Base-by-base conservation (phyloP, 1,140 invertebrate genomes). In the Solenopsis fugax region DNA sequence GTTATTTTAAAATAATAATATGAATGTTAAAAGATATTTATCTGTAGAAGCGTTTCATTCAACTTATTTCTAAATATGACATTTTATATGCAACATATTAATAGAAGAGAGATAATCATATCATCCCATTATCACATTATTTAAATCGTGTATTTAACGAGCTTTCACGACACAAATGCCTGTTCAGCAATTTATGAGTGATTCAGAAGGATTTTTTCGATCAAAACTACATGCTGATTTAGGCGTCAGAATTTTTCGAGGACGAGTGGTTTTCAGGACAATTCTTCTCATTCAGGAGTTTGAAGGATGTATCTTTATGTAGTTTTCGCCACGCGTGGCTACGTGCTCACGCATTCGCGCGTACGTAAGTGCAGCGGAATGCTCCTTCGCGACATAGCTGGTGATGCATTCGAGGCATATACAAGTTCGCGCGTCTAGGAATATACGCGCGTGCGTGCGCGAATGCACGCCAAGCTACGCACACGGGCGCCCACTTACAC, bases 331-430 rank as follows among this genome's bases (percentile, higher is more conserved):
- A 45, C 29, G 45, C 52, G 50, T 34, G 37, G 45, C 16, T 86
- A 80, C 41, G 65, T 60, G 73, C 60, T 52, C 73, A 60, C 50
- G 78, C 81, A 86, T 52, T 88, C 54, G 77, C 29, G 60, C n/a
- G 5, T 41, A 65, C 72, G 64, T 89, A 92, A 92, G 85, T 87
- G 76, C 90, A 78, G 10, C 69, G 90, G 90, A 90, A 92, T 92
- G 88, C 80, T 75, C 87, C 24, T 80, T 73, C 71, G 73, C 72
- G 81, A 86, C 88, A 88, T 90, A 85, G 87, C 64, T 67, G 85
- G 85, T 78, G 81, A 77, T 92, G 80, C 89, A 85, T 85, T 82
- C 81, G 87, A 64, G 10, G 37, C 24, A 48, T 52, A 69, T 54
- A 62, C 60, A 52, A 54, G 77, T 65, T 50, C 54, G 41, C 67